Percentiles rank a stretch among this genome's conserved stretches.
Evolutionary conservation across 2,113 vertebrate genomes (phyloP).

Genomic region (Bettongia penicillata): DNA sequence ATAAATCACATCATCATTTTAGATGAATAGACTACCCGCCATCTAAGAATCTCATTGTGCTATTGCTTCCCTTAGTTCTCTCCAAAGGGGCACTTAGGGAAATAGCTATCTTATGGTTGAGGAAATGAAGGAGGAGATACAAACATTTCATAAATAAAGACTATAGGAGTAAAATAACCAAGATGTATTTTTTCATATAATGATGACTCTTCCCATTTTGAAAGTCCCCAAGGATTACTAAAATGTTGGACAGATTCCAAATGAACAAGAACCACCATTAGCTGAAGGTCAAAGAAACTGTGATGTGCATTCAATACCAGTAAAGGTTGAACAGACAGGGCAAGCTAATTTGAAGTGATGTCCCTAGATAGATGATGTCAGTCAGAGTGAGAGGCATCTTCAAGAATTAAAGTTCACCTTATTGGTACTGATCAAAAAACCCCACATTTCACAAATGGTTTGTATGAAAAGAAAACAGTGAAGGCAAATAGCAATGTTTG

Average conservation of each 20-base stretch:
- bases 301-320: not conserved
- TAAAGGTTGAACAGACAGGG: not conserved
- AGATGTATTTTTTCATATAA: conserved; percentile 33
- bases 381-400: conserved; percentile 20
- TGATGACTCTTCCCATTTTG: not conserved
- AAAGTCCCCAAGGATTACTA: conserved; percentile 15
- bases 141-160: conserved; percentile 23
- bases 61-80: conserved; percentile 42
- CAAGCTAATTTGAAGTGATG: conserved; percentile 23
- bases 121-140: conserved; percentile 31
- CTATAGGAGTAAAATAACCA: conserved; percentile 27
- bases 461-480: conserved; percentile 20
- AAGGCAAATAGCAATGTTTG: not conserved
- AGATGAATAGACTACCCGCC: not conserved
- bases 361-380: conserved; percentile 12
- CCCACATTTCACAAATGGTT: not conserved
- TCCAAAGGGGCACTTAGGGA: not conserved
- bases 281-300: not conserved
- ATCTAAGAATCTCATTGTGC: not conserved
- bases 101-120: conserved; percentile 6
- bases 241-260: not conserved
- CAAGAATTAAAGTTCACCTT: not conserved
- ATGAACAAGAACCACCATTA: conserved; percentile 10
- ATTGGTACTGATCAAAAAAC: not conserved
- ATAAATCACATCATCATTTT: not conserved